A percentile compares a stretch with the other conserved stretches of the same genome.
phyloP scores from a whole-genome alignment of 2,888 invertebrate genomes.

The Daptonema setosum region DNA sequence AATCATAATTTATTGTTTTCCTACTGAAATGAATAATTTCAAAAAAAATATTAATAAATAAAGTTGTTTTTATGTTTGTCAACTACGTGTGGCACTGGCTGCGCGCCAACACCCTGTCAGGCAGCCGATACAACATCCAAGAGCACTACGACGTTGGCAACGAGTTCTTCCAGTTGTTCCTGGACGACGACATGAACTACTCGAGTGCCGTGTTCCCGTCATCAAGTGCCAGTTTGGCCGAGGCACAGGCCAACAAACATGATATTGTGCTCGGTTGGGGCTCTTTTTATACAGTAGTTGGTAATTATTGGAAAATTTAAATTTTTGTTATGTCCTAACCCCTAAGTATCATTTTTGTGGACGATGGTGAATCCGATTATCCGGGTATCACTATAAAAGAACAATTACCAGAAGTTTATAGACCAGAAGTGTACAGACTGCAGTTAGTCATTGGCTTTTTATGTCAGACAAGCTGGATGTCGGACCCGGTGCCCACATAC shows the following conservation, averaged over 20 bases:
- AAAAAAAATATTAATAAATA: no score
- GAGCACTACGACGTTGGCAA: conserved; percentile 2
- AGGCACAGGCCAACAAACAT: not conserved
- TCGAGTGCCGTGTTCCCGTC: not conserved
- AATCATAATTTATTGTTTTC: no score
- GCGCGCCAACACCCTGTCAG: not conserved
- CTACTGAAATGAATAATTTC: no score
- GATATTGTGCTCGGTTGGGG: not conserved
- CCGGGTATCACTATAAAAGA: no score
- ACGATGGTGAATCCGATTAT: no score
- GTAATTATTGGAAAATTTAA: not conserved
- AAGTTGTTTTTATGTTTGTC: no score
- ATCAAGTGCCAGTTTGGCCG: not conserved
- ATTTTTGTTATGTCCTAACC: no score
- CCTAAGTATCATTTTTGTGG: no score
- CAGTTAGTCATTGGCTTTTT: no score
- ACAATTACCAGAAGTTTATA: no score
- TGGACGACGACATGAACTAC: not conserved
- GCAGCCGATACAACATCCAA: not conserved
- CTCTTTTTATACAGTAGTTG: not conserved
- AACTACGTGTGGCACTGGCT: not conserved
- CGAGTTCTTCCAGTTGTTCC: not conserved
- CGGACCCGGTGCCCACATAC: not conserved
- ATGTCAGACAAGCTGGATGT: not conserved
- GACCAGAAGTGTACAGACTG: no score